Conservation (phyloP, 2,113 vertebrate genomes). For the Limanda limanda region DNA sequence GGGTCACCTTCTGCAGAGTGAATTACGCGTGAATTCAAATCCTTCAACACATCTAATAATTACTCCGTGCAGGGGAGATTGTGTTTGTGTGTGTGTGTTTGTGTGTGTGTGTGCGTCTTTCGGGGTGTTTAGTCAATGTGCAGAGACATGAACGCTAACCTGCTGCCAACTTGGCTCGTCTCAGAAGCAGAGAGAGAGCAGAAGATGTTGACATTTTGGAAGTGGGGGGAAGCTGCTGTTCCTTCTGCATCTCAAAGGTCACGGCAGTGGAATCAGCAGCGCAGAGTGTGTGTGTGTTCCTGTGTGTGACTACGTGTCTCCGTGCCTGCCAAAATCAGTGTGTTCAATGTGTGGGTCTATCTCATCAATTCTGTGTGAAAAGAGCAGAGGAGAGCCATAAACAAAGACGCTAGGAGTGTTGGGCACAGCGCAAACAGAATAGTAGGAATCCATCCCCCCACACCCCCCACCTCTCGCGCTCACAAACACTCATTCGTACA, state of each 20-base stretch:
- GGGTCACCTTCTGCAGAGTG: neutral
- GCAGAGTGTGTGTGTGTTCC: conserved; percentile 11
- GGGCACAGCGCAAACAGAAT: conserved; percentile 64
- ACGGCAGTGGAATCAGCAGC: conserved; percentile 58
- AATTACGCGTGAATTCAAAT: conserved; percentile 16
- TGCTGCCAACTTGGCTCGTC: conserved; percentile 66
- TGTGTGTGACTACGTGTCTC: conserved; percentile 24
- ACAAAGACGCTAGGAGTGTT: conserved; percentile 68
- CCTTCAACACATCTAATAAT: conserved; percentile 28
- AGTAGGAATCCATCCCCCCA: conserved; percentile 38
- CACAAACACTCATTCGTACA: neutral
- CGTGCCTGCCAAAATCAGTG: conserved; percentile 25
- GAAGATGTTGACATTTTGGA: conserved; percentile 81
- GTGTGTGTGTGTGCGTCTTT: neutral
- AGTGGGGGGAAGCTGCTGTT: conserved; percentile 65
- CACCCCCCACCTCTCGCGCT: neutral
- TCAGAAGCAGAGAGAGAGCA: conserved; percentile 54
- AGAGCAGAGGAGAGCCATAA: conserved; percentile 70
- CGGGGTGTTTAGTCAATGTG: conserved; percentile 32
- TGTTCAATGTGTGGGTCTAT: conserved; percentile 60
- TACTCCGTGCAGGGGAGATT: conserved; percentile 14
- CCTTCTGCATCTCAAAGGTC: conserved; percentile 78
- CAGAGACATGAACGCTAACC: conserved; percentile 61
- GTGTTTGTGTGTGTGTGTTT: neutral
- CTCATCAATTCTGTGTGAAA: conserved; percentile 70